Evolutionary conservation across 2,797 vertebrate genomes (phyloP).

Genomic region (Myiothlypis coronata): DNA sequence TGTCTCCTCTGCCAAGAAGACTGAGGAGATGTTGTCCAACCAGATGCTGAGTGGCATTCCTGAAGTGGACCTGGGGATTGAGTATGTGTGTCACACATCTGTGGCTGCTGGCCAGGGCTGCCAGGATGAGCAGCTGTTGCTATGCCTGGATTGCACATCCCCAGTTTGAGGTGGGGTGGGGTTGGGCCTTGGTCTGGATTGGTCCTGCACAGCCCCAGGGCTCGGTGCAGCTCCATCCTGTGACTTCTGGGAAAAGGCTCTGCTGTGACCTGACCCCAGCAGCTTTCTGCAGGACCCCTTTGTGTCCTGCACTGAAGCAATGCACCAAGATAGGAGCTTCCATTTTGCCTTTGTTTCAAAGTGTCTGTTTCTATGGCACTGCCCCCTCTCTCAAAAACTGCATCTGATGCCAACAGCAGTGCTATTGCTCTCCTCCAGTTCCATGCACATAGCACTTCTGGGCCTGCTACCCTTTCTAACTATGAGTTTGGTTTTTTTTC

Average conservation of each 20-base stretch:
- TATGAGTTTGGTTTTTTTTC: not conserved
- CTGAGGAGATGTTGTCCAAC: slow-evolving; percentile 98
- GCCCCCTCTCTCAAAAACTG: not conserved
- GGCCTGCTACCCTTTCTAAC: not conserved
- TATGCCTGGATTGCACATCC: not conserved
- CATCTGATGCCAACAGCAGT: not conserved
- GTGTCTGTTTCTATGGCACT: not conserved
- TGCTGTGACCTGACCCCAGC: not conserved
- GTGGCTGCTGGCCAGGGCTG: not conserved
- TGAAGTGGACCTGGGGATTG: slow-evolving; percentile 95
- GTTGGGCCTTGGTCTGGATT: not conserved
- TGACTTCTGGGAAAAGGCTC: not conserved
- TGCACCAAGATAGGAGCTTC: not conserved
- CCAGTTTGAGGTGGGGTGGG: not conserved
- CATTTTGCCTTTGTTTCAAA: not conserved
- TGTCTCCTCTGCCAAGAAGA: slow-evolving; percentile 96
- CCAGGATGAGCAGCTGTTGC: not conserved
- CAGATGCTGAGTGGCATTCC: slow-evolving; percentile 99
- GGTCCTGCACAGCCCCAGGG: not conserved
- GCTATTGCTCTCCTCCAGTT: not conserved
- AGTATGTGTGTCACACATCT: slow-evolving; percentile 75
- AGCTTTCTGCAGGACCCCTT: not conserved
- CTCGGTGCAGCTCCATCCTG: not conserved
- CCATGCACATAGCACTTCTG: not conserved
- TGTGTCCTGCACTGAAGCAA: not conserved